Evolutionary conservation across 1,140 invertebrate species (phyloP), one percentile per base, ranked within the genome.

Genomic region (Neuroterus valhalla): DNA sequence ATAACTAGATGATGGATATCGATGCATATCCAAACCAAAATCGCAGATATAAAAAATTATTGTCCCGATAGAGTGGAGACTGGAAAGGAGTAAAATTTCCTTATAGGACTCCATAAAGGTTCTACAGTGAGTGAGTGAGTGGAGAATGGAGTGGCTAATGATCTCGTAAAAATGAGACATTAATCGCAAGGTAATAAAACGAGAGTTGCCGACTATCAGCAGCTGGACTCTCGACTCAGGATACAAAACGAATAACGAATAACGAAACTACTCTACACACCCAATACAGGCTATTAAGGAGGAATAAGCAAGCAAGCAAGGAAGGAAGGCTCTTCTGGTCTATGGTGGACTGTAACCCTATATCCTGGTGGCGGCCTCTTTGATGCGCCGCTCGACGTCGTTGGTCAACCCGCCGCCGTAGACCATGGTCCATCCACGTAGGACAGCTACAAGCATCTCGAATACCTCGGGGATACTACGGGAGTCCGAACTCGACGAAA

Each of bases 361-460:
- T 87, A 88, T 83, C 85, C 82, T 79, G 78, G 72, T 71, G 82
- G 82, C 87, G 85, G 87, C 78, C 69, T 78, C 85, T 83, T 89
- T 88, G 87, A 89, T 86, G 82, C 78, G 78, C 83, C 83, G 81
- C 79, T 80, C 78, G 77, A 81, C 82, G 77, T 79, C 72, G 81
- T 81, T 82, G 80, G 78, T 86, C 84, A 81, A 83, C 78, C 78
- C 82, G 80, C 81, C 82, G 78, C 75, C 81, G 81, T 85, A 78
- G 78, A 78, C 78, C 83, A 76, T 81, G 80, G 84, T 82, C 84
- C 83, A 85, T 85, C 81, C 86, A 82, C 81, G 78, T 80, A 83
- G 84, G 82, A 87, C 84, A 86, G 85, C 83, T 88, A 89, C 87
- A 89, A 88, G 86, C 83, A 82, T 88, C 84, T 88, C 81, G 86